Percentiles rank a stretch among this genome's conserved stretches.
These are phyloP conservation scores for Lycocerus yunnanus DNA, from an alignment of 2,888 invertebrate species.

Conservation along the genomic window DNA sequence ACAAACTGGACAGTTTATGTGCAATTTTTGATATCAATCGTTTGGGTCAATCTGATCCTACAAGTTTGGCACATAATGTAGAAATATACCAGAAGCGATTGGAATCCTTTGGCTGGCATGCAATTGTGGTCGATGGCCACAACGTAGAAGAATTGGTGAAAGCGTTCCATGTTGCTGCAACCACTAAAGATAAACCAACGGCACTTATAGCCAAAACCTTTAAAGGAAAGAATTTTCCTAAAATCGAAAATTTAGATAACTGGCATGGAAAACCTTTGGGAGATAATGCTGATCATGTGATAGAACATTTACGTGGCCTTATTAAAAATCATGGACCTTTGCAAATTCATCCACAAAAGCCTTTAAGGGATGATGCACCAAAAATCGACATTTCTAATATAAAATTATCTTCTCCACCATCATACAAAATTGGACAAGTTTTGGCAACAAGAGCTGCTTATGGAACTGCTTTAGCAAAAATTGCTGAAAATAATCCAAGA, in stretches of 20 bases:
- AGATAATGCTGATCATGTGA: conserved; percentile 72
- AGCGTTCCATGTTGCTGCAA: conserved; percentile 81
- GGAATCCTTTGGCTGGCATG: conserved; percentile 90
- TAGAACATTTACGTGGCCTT: conserved; percentile 67
- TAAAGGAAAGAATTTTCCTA: conserved; percentile 89
- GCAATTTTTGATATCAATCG: conserved; percentile 97
- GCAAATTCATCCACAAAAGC: conserved; percentile 66
- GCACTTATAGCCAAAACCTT: conserved; percentile 94
- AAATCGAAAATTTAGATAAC: conserved; percentile 90
- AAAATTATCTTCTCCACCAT: conserved; percentile 77
- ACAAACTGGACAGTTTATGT: conserved; percentile 95
- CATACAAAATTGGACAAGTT: conserved; percentile 75
- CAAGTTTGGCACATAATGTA: conserved; percentile 90
- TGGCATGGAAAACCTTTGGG: conserved; percentile 99
- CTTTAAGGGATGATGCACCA: conserved; percentile 70
- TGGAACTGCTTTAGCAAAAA: conserved; percentile 90
- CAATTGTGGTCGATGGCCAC: conserved; percentile 95
- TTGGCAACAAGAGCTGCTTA: conserved; percentile 94
- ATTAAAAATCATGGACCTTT: conserved; percentile 71
- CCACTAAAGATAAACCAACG: conserved; percentile 81
- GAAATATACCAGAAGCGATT: conserved; percentile 83
- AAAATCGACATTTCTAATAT: conserved; percentile 74
- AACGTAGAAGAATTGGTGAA: conserved; percentile 89
- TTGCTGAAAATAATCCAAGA: conserved; percentile 73
- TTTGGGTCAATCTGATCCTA: conserved; percentile 95